A percentile compares a stretch with the other conserved stretches of the same genome.
phyloP scores from a whole-genome alignment of 2,797 vertebrate species.

The Perodicticus potto region DNA sequence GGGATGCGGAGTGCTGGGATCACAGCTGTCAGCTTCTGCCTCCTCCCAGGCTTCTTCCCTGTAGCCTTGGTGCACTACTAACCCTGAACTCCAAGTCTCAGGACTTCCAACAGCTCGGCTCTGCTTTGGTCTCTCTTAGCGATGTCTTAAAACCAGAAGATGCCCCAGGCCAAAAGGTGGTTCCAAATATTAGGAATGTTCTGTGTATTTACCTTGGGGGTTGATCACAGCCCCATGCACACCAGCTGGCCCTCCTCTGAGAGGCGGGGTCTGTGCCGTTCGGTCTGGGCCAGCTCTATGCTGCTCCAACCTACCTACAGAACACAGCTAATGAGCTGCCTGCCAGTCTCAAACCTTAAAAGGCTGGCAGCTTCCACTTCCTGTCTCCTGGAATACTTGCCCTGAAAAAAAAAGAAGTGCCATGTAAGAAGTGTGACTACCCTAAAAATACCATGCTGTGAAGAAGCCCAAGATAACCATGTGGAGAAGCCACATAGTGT shows the following conservation, averaged over 20 bases:
- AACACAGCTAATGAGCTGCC: accelerated
- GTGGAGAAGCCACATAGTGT: accelerated
- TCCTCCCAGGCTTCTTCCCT: not conserved
- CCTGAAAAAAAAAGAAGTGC: not conserved
- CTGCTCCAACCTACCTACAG: not conserved
- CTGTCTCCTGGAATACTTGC: not conserved
- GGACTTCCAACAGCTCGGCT: not conserved
- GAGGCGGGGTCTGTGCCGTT: not conserved
- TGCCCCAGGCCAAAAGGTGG: not conserved
- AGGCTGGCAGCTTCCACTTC: not conserved
- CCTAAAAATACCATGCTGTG: not conserved
- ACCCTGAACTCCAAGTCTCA: not conserved
- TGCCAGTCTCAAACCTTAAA: accelerated
- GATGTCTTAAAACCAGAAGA: not conserved
- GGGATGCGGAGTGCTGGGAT: not conserved
- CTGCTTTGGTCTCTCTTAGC: not conserved
- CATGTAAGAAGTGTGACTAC: not conserved
- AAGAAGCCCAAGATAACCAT: not conserved
- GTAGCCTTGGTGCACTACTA: not conserved
- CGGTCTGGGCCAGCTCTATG: not conserved
- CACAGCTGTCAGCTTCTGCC: no score
- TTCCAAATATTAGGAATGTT: not conserved
- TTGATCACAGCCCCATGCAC: accelerated
- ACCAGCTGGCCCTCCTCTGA: not conserved
- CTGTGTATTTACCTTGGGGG: accelerated